Conservation (phyloP, 2,113 vertebrate species). For the Stercorarius parasiticus region DNA sequence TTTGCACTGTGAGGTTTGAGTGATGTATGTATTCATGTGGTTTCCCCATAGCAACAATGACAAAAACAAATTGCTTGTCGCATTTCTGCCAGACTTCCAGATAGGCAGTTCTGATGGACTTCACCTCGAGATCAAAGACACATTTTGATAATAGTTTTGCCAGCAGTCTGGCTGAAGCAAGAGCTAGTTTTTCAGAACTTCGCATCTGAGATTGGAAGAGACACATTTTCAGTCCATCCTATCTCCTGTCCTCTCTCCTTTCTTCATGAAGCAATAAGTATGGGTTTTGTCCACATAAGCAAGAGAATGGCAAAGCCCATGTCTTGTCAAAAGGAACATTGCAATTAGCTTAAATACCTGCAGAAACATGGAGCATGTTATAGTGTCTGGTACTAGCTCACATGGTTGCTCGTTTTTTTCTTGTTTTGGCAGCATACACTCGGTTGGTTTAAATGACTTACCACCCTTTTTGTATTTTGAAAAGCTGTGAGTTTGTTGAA, state of each 20-base stretch:
- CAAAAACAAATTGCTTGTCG: background rate
- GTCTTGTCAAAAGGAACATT: background rate
- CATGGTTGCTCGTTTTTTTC: background rate
- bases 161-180: background rate
- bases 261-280: background rate
- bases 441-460: background rate
- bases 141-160: background rate
- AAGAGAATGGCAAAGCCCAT: background rate
- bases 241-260: background rate
- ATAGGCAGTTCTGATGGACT: background rate
- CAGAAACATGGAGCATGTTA: background rate
- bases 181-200: background rate
- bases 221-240: background rate
- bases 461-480: background rate
- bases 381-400: background rate
- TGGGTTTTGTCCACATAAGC: background rate
- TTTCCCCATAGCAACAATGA: background rate
- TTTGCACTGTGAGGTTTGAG: background rate
- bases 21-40: background rate
- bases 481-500: background rate
- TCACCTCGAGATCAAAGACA: background rate
- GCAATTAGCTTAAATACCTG: background rate
- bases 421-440: background rate
- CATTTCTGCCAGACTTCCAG: background rate
- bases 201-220: background rate